Conservation (phyloP, 92 coral and sea anemone genomes). For the Pocillopora grandis region DNA sequence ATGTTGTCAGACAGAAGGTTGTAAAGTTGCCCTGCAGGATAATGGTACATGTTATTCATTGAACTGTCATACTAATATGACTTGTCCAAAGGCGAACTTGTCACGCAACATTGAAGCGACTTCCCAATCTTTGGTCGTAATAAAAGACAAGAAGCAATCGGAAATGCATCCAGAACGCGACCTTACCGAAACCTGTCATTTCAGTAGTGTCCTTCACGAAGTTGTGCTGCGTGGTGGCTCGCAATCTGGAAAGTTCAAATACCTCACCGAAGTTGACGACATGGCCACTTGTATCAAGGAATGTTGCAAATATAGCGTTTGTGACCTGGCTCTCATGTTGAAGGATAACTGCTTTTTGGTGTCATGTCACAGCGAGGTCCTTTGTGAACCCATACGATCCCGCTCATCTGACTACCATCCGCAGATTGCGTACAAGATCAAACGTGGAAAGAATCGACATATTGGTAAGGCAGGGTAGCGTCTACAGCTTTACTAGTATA, state of each 20-base stretch:
- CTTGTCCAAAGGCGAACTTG: constrained; percentile 8
- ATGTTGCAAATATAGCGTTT: constrained; percentile 75
- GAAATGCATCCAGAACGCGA: background rate
- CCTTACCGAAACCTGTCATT: constrained; percentile 41
- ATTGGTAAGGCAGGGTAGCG: constrained; percentile 12
- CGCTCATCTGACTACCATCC: constrained; percentile 55
- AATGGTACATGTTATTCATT: constrained; percentile 27
- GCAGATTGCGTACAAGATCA: constrained; percentile 62
- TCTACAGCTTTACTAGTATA: background rate
- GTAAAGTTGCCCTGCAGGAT: constrained; percentile 59
- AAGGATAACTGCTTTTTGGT: constrained; percentile 80
- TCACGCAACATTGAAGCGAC: background rate
- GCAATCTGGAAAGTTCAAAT: constrained; percentile 77
- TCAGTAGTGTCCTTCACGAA: constrained; percentile 55
- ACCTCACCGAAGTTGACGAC: constrained; percentile 56
- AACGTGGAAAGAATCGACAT: constrained; percentile 38
- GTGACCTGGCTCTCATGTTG: constrained; percentile 90
- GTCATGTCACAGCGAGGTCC: constrained; percentile 57
- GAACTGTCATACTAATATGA: constrained; percentile 23
- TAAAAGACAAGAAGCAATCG: constrained; percentile 10
- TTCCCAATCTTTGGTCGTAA: constrained; percentile 10
- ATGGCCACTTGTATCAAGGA: constrained; percentile 66
- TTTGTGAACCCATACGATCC: constrained; percentile 69
- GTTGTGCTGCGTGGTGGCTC: constrained; percentile 79
- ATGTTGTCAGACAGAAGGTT: constrained; percentile 59